Base-by-base conservation (phyloP, 1,140 invertebrate species). In the Saccostrea echinata region DNA sequence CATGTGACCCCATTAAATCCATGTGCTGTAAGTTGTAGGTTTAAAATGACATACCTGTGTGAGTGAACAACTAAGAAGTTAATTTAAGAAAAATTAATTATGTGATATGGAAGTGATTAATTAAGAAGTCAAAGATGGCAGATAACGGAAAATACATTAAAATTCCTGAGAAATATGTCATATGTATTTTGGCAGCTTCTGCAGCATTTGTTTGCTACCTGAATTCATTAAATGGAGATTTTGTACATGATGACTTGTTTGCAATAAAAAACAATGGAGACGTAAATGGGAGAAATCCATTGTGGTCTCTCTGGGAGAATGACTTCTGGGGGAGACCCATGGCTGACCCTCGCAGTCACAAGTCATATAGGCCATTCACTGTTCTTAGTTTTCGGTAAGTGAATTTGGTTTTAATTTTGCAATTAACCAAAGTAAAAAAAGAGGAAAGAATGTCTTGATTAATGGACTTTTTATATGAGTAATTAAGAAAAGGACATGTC, bases 291-390 rank as follows among this genome's bases (percentile, higher is more conserved):
- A 97, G 98, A 92, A 98, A 97, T 76, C 97, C 98, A 1, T 94
- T 98, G 64, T 96, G 96, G 84, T 97, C 98, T 95, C 96, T 99
- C 53, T 98, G 98, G 95, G 96, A 97, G 92, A 98, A 99, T 95
- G 98, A 99, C 95, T 99, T 99, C 94, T 99, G 98, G 98, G 98
- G 98, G 86, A 98, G 98, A 89, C 97, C 98, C 84, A 99, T 99
- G 96, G 97, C 97, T 92, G 98, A 98, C 97, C 97, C 97, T 33
- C 88, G 81, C 43, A 95, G 95, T 84, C 98, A 99, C 96, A 98
- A 98, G 92, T 99, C 98, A 4, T 99, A 99, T 95, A 96, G 98
- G 64, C 98, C 98, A 0, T 95, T 99, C 84, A 98, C 97, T 91
- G 97, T 98, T 35, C 96, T 99, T 53, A 97, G 98, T 3, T 99